Evolutionary conservation across 2,888 invertebrate genomes (phyloP), one percentile per base, ranked within the genome.

Genomic region (Caenorhabditis becei): DNA sequence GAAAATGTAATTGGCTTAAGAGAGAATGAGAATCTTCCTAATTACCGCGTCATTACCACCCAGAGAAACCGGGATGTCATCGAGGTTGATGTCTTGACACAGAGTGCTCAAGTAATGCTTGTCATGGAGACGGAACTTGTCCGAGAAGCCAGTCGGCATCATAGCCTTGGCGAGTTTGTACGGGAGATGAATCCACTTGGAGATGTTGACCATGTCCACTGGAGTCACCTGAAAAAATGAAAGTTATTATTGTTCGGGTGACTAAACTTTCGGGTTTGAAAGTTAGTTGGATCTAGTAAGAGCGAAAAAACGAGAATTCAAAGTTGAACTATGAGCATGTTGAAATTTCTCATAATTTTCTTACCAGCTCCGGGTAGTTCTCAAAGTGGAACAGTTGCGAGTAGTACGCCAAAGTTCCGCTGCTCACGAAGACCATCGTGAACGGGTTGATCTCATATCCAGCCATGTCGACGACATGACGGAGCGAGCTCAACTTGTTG

Each of bases 311-410:
- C n/a, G n/a, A n/a, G n/a, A n/a, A n/a, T n/a, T n/a, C n/a, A n/a
- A n/a, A n/a, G n/a, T n/a, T n/a, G n/a, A n/a, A n/a, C n/a, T n/a
- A n/a, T n/a, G n/a, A n/a, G n/a, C n/a, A n/a, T n/a, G n/a, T n/a
- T n/a, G n/a, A n/a, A n/a, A n/a, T n/a, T n/a, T n/a, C n/a, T n/a
- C n/a, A n/a, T n/a, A n/a, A n/a, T n/a, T n/a, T 10, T 26, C 84
- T 83, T 37, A 90, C 90, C 63, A 90, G 80, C 65, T 91, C 90
- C 2, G 91, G 91, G 61, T 90, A 91, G 82, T 91, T 90, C 54
- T 91, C 90, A 74, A 89, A 91, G 65, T 91, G 91, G 80, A 91
- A 88, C 10, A 91, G 80, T 44, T 91, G 88, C 11, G 89, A 87
- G 71, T 90, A 90, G 81, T 91, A 91, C 28, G 88, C 88, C 24